These are phyloP conservation scores for Micropoecilia bifurca DNA, from an alignment of 2,797 vertebrate species.

Conservation along the genomic window DNA sequence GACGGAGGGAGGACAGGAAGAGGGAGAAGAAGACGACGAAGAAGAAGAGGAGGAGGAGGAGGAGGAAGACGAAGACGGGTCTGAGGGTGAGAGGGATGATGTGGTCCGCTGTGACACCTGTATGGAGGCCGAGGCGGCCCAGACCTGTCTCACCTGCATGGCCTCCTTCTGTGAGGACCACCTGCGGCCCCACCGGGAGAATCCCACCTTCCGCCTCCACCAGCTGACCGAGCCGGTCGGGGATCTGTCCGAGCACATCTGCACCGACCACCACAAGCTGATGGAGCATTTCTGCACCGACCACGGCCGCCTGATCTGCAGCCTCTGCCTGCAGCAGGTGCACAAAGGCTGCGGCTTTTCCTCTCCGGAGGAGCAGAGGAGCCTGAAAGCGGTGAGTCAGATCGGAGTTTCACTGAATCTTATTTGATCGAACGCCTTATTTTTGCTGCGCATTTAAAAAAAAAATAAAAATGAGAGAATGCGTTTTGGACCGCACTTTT, in stretches of 20 bases:
- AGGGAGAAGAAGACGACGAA: rapidly evolving
- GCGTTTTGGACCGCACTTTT: neutral
- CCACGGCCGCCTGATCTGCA: constrained; percentile 85
- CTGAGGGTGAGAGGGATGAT: rapidly evolving
- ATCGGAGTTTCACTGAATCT: neutral
- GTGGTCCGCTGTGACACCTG: constrained; percentile 86
- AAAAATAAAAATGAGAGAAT: neutral
- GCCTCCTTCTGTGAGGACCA: constrained; percentile 91
- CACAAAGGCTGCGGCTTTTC: constrained; percentile 82
- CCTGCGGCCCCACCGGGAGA: constrained; percentile 88
- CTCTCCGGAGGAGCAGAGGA: constrained; percentile 77
- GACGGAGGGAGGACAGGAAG: no score
- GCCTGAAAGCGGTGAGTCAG: constrained; percentile 79
- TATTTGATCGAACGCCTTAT: neutral
- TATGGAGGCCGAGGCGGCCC: constrained; percentile 72
- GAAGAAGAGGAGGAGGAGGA: neutral
- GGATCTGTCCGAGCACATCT: constrained; percentile 85
- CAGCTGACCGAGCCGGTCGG: constrained; percentile 80
- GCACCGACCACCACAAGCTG: constrained; percentile 85
- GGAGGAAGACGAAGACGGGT: neutral
- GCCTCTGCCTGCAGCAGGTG: constrained; percentile 84
- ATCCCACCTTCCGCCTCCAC: constrained; percentile 85
- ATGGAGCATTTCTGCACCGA: constrained; percentile 88
- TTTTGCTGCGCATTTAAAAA: neutral
- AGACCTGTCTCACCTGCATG: constrained; percentile 94